Percentiles rank a stretch among this genome's conserved stretches.
Conservation (phyloP, 2,113 vertebrate genomes). For the Colistium nudipinnis region DNA sequence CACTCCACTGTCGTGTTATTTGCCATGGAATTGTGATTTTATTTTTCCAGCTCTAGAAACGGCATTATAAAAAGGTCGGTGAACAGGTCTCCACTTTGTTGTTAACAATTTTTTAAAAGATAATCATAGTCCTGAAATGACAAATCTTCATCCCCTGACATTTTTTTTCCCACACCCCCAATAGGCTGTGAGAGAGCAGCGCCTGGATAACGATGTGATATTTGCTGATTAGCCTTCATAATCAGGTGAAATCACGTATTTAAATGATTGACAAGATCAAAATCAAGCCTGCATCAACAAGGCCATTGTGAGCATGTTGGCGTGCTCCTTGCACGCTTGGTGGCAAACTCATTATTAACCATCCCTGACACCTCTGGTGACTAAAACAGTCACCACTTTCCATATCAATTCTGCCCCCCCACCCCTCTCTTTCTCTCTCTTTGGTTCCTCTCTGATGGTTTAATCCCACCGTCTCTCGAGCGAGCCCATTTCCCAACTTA, state of each 20-base stretch:
- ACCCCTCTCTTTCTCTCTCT: too few species aligned
- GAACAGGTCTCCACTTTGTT: too few species aligned
- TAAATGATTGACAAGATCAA: background rate
- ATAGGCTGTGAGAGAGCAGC: too few species aligned
- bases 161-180: too few species aligned
- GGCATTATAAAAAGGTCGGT: background rate
- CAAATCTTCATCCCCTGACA: too few species aligned
- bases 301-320: background rate
- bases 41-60: background rate
- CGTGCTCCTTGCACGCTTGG: background rate
- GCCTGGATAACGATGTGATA: too few species aligned
- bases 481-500: slow-evolving; percentile 57
- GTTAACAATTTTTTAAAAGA: background rate
- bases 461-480: slow-evolving; percentile 43
- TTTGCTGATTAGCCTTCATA: too few species aligned
- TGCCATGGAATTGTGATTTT: background rate
- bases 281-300: background rate
- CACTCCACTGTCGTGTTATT: background rate
- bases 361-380: slow-evolving; percentile 12
- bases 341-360: background rate
- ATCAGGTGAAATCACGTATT: too few species aligned
- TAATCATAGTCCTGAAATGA: background rate
- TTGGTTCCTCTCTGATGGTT: slow-evolving; percentile 31
- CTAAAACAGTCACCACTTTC: slow-evolving; percentile 19
- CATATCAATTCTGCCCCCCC: slow-evolving; percentile 8